Percentiles rank a stretch among this genome's conserved stretches.
Conservation (phyloP, 2,888 invertebrate species). For the Zaprionus bogoriensis region DNA sequence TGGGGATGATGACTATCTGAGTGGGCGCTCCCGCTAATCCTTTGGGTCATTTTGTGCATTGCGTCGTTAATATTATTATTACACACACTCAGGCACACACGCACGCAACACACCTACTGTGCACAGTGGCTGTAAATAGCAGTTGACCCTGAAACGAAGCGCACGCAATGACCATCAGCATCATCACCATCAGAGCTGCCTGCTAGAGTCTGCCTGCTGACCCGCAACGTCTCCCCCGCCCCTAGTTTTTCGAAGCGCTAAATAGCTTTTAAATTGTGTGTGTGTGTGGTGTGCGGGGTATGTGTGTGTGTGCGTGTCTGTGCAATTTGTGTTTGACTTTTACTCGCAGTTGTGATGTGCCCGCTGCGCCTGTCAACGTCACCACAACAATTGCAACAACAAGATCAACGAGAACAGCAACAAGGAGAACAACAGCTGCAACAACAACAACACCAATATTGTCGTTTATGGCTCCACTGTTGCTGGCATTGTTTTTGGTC, state of each 20-base stretch:
- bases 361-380: slow-evolving; percentile 53
- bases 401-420: slow-evolving; percentile 21
- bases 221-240: slow-evolving; percentile 4
- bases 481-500: slow-evolving; percentile 52
- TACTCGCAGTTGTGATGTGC: slow-evolving; percentile 73
- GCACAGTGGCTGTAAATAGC: slow-evolving; percentile 46
- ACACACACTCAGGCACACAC: neutral
- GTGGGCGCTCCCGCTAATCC: slow-evolving; percentile 49
- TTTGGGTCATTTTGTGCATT: slow-evolving; percentile 35
- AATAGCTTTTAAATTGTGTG: slow-evolving; percentile 39
- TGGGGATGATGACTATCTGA: slow-evolving; percentile 28
- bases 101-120: slow-evolving; percentile 1
- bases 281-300: slow-evolving; percentile 11
- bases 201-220: slow-evolving; percentile 1
- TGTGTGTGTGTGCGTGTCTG: slow-evolving; percentile 22
- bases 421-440: slow-evolving; percentile 8
- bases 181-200: slow-evolving; percentile 13
- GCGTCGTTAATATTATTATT: slow-evolving; percentile 8
- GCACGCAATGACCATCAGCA: slow-evolving; percentile 35
- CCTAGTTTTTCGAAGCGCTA: slow-evolving; percentile 6
- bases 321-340: slow-evolving; percentile 67
- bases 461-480: slow-evolving; percentile 28
- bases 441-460: slow-evolving; percentile 28
- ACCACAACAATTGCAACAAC: slow-evolving; percentile 30
- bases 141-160: slow-evolving; percentile 62